Evolutionary conservation across 2,113 vertebrate species (phyloP).

Genomic region (Platysternon megacephalum): DNA sequence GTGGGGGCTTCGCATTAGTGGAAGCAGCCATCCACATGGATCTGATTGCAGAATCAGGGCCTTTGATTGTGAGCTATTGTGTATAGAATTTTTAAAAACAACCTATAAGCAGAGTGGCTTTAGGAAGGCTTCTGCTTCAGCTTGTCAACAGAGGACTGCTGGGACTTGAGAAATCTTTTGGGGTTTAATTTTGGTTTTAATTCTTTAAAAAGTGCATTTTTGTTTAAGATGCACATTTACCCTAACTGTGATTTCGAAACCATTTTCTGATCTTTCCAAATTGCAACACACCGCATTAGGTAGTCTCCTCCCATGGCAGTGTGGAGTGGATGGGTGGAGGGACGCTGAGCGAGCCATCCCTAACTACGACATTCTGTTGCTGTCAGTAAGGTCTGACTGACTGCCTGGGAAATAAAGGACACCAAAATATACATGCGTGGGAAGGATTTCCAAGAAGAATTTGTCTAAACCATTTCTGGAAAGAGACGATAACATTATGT

Average conservation of each 20-base stretch:
- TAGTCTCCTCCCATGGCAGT: constrained; percentile 6
- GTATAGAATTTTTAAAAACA: accelerated
- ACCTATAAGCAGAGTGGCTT: background rate
- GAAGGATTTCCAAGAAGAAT: constrained; percentile 77
- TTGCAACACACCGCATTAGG: background rate
- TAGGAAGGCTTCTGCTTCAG: background rate
- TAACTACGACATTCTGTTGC: background rate
- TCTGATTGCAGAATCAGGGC: background rate
- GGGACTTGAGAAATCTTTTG: background rate
- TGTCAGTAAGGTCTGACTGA: constrained; percentile 50
- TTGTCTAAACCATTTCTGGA: constrained; percentile 73
- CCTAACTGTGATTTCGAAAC: background rate
- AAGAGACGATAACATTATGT: constrained; percentile 78
- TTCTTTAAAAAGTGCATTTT: background rate
- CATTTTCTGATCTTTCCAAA: background rate
- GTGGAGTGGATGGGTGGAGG: constrained; percentile 44
- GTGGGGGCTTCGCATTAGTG: background rate
- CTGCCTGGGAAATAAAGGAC: constrained; percentile 68
- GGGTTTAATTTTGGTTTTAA: background rate
- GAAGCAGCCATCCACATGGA: accelerated
- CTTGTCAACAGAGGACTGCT: background rate
- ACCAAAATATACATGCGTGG: constrained; percentile 71
- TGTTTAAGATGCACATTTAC: background rate
- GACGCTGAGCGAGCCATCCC: constrained; percentile 20
- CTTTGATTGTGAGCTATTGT: background rate